Conservation (phyloP, 1,140 invertebrate species). For the Orchestia grillus region DNA sequence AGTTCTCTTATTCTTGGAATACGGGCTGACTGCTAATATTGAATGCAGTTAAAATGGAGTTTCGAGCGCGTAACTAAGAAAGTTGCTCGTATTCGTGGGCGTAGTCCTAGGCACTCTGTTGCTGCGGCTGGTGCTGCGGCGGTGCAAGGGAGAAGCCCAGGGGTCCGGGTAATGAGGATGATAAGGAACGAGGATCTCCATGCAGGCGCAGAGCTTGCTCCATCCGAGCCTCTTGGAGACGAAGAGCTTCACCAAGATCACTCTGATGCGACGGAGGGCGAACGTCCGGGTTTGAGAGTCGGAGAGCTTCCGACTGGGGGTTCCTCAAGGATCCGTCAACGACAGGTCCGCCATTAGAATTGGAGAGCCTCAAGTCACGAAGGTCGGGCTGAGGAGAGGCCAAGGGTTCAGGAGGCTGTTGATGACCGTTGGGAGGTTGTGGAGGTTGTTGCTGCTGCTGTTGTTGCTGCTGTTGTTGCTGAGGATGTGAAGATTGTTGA, state of each 20-base stretch:
- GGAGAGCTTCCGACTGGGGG: conserved; percentile 84
- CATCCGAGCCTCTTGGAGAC: conserved; percentile 84
- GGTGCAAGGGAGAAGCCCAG: conserved; percentile 76
- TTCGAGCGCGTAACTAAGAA: conserved; percentile 1
- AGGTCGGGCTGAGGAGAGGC: conserved; percentile 67
- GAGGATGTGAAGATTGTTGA: conserved; percentile 69
- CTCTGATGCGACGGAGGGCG: conserved; percentile 65
- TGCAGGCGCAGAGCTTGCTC: conserved; percentile 86
- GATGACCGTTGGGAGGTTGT: conserved; percentile 73
- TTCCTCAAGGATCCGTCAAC: conserved; percentile 85
- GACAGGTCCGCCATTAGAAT: conserved; percentile 75
- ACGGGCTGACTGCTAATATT: neutral
- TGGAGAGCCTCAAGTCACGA: conserved; percentile 65
- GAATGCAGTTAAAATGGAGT: neutral
- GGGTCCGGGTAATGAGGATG: conserved; percentile 74
- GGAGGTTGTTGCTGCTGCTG: conserved; percentile 73
- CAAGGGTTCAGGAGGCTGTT: conserved; percentile 66
- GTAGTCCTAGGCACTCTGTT: conserved; percentile 71
- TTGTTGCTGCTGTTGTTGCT: conserved; percentile 68
- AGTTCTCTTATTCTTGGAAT: neutral
- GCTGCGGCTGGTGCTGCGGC: conserved; percentile 75
- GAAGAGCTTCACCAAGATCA: conserved; percentile 78
- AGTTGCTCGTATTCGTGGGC: conserved; percentile 42
- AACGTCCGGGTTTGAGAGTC: conserved; percentile 75
- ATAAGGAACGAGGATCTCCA: conserved; percentile 72